A percentile compares a stretch with the other conserved stretches of the same genome.
These are phyloP conservation scores for Agonum fuliginosum DNA, from an alignment of 2,888 invertebrate genomes.

Conservation along the genomic window DNA sequence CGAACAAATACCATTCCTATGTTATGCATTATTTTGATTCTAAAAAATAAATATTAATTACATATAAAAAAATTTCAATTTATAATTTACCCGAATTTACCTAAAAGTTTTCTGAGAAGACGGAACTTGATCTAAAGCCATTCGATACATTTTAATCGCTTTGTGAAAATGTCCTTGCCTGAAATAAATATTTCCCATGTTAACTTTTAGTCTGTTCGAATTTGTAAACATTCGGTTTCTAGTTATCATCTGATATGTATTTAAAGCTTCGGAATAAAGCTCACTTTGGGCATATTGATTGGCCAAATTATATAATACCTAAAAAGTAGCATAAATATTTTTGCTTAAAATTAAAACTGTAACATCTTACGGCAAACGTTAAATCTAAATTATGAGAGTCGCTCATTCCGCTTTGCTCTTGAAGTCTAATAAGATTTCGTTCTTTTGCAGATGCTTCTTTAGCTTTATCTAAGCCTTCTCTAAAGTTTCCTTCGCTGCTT, in stretches of 20 bases:
- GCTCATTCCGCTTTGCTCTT: constrained; percentile 92
- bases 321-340: constrained; percentile 62
- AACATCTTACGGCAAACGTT: constrained; percentile 91
- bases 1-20: constrained; percentile 95
- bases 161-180: constrained; percentile 95
- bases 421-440: constrained; percentile 89
- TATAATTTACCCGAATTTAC: constrained; percentile 69
- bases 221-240: constrained; percentile 95
- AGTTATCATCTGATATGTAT: constrained; percentile 95
- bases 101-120: constrained; percentile 94
- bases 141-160: constrained; percentile 97
- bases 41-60: constrained; percentile 68
- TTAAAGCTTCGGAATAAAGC: constrained; percentile 96
- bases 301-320: constrained; percentile 97
- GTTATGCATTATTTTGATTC: constrained; percentile 98
- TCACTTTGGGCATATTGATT: constrained; percentile 96
- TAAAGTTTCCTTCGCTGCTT: constrained; percentile 78
- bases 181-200: constrained; percentile 98
- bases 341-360: no score
- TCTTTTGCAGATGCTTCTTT: constrained; percentile 98
- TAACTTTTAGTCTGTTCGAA: constrained; percentile 94
- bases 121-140: constrained; percentile 98
- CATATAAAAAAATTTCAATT: neutral
- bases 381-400: constrained; percentile 96
- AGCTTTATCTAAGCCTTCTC: constrained; percentile 89